These are phyloP conservation scores for Aspidiotus rigidus DNA, from an alignment of 2,888 invertebrate species.

Conservation along the genomic window DNA sequence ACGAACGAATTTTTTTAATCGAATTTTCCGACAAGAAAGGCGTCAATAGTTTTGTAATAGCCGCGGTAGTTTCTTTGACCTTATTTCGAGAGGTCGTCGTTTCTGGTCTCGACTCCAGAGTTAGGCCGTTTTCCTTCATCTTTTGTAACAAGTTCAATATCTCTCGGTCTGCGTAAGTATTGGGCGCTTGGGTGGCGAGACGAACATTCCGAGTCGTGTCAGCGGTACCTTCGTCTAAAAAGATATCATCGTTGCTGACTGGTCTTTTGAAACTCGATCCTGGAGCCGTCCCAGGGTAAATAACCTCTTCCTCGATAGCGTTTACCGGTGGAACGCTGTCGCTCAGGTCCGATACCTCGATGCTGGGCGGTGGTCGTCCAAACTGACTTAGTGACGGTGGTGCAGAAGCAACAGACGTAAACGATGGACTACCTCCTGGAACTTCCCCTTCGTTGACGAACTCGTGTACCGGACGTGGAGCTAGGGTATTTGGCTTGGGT, in stretches of 20 bases:
- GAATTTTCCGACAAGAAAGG: slow-evolving; percentile 20
- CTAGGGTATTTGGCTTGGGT: background rate
- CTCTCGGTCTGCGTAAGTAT: slow-evolving; percentile 16
- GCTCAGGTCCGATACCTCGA: background rate
- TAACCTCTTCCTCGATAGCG: background rate
- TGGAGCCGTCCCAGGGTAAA: background rate
- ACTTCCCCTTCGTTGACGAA: background rate
- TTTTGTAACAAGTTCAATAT: slow-evolving; percentile 12
- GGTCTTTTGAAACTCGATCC: background rate
- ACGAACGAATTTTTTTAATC: slow-evolving; percentile 21
- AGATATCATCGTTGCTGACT: background rate
- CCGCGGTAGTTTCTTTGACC: slow-evolving; percentile 15
- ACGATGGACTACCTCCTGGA: background rate
- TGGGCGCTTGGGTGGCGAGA: background rate
- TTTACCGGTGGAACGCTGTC: background rate
- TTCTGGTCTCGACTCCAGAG: background rate
- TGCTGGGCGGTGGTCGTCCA: background rate
- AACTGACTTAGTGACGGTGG: background rate
- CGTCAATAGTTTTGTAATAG: slow-evolving; percentile 22
- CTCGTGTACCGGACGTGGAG: background rate
- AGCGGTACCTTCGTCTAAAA: slow-evolving; percentile 10
- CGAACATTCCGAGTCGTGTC: slow-evolving; percentile 14
- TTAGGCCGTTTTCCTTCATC: slow-evolving; percentile 16
- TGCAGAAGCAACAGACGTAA: background rate
- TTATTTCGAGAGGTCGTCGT: slow-evolving; percentile 1